Evolutionary conservation across 2,113 vertebrate genomes (phyloP), one percentile per base, ranked within the genome.

Genomic region (Solea solea): DNA sequence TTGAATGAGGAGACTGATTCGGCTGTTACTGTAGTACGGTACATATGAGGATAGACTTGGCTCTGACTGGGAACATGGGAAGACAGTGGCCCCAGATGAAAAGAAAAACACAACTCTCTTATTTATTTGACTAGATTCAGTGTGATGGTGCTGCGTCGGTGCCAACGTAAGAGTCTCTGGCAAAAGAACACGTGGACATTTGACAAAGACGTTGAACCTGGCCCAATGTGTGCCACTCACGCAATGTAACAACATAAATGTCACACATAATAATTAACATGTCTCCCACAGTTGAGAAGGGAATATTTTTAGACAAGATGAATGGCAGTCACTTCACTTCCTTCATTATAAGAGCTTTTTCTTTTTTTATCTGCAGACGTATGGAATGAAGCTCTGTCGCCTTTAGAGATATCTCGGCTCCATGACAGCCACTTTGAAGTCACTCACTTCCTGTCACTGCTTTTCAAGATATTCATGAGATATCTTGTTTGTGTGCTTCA

Each of bases 391-490:
- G 80, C 69, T 63, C 50, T 41, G 75, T 76, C 44, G 50, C 68
- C 60, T 71, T 72, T 58, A 60, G 44, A 62, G 57, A 69, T 76
- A 61, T 79, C 74, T 78, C 76, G 42, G 45, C 75, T 11, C 60
- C 69, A 40, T 69, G 64, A 69, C 64, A 39, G 12, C 28, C 1
- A 48, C 83, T 85, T 86, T 90, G 82, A 89, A 82, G 82, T 80
- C 54, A 14, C 66, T 68, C 39, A 55, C 34, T 65, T 69, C 72
- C 65, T 75, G 64, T 76, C 59, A 8, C 46, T 50, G 66, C 77
- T 68, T 74, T 83, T 88, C 69, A 70, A 67, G 72, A 75, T 80
- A 80, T 90, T 83, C 62, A 81, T 81, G 74, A 86, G 85, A 71
- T 69, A 71, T 82, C 69, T 21, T 49, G 53, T 49, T 54, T 65